Percentiles rank a stretch among this genome's conserved stretches.
phyloP scores from a whole-genome alignment of 2,888 invertebrate genomes.

The Drosophila anomelani region DNA sequence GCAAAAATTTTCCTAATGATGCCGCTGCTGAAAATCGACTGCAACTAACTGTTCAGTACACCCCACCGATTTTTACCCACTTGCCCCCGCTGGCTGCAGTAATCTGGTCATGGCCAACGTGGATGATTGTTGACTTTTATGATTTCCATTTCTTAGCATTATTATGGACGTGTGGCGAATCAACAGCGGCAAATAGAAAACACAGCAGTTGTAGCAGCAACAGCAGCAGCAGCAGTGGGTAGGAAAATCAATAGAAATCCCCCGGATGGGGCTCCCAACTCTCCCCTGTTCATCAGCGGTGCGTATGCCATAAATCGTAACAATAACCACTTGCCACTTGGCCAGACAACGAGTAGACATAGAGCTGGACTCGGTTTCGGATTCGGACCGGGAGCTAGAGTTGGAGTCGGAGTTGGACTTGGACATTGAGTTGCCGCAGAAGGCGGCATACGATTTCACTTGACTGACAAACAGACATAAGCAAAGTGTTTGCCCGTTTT shows the following conservation, averaged over 20 bases:
- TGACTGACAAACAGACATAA: slow-evolving; percentile 57
- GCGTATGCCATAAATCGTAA: slow-evolving; percentile 78
- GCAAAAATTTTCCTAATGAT: slow-evolving; percentile 76
- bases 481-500: slow-evolving; percentile 55
- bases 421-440: slow-evolving; percentile 33
- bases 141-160: slow-evolving; percentile 75
- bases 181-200: slow-evolving; percentile 73
- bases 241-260: slow-evolving; percentile 74
- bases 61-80: slow-evolving; percentile 13
- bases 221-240: slow-evolving; percentile 7
- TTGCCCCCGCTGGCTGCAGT: slow-evolving; percentile 36
- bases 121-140: slow-evolving; percentile 74
- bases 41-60: slow-evolving; percentile 52
- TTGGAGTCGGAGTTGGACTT: slow-evolving; percentile 11
- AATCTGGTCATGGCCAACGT: slow-evolving; percentile 61
- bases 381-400: slow-evolving; percentile 5
- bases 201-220: slow-evolving; percentile 26
- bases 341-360: slow-evolving; percentile 65
- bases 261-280: slow-evolving; percentile 36
- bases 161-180: slow-evolving; percentile 72
- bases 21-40: slow-evolving; percentile 58
- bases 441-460: slow-evolving; percentile 71
- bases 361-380: slow-evolving; percentile 38
- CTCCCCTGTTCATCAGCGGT: slow-evolving; percentile 63
- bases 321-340: slow-evolving; percentile 73